Evolutionary conservation across 2,113 vertebrate genomes (phyloP).

Genomic region (Melierax canorus): DNA sequence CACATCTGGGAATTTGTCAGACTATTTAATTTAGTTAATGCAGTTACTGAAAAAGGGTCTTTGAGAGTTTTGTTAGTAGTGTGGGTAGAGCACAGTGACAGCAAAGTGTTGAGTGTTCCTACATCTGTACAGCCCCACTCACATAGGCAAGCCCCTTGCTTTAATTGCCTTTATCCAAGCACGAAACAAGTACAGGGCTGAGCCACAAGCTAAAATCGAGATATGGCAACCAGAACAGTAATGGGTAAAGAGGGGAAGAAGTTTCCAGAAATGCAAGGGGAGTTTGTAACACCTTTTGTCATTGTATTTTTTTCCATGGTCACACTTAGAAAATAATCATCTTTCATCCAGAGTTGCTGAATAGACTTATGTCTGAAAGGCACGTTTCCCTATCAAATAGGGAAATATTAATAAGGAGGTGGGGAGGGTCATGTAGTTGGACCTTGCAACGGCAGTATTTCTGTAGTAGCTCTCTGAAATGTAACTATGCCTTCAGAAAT

Average conservation of each 20-base stretch:
- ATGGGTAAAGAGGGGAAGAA: neutral
- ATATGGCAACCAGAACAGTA: neutral
- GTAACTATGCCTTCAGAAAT: neutral
- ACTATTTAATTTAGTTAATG: neutral
- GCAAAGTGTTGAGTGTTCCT: neutral
- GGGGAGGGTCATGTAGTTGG: accelerated
- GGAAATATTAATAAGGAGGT: neutral
- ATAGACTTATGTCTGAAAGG: neutral
- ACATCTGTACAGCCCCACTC: neutral
- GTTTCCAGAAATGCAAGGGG: neutral
- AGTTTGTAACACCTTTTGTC: neutral
- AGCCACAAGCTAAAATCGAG: neutral
- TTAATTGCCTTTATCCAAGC: neutral
- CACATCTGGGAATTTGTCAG: neutral
- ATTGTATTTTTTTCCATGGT: neutral
- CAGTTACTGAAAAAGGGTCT: neutral
- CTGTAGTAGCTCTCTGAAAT: neutral
- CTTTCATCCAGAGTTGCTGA: neutral
- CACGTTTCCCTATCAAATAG: neutral
- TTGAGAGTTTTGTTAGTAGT: neutral
- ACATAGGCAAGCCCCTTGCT: neutral
- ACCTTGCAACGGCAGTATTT: neutral
- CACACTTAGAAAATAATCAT: neutral
- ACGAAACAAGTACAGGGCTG: neutral
- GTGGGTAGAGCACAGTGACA: neutral